Evolutionary conservation across 2,888 invertebrate species (phyloP), one percentile per base, ranked within the genome.

Genomic region (Saturnia japonica): DNA sequence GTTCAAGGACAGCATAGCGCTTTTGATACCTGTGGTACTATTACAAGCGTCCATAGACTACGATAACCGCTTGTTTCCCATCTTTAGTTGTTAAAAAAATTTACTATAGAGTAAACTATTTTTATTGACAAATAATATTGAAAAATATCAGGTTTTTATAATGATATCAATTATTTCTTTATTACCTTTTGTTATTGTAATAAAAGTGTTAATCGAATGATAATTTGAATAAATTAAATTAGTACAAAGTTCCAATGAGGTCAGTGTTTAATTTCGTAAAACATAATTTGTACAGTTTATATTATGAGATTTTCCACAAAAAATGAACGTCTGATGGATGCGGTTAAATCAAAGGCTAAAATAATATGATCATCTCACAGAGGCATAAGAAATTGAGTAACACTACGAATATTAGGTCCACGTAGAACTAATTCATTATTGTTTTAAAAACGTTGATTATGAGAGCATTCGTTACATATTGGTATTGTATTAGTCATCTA

Each of bases 171-270:
- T 40, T n/a, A 25, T 4, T 22, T 0, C 2, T 25, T 57, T 22
- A 64, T 34, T 64, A 64, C 9, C 9, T 7, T 3, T 19, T 40
- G 2, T 64, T 64, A n/a, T n/a, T 40, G 1, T 34, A 64, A 64
- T 16, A 71, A 72, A 72, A 19, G 40, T 47, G 67, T 71, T 69
- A 74, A 72, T 72, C 62, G 57, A 70, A 40, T 64, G 40, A 40
- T 40, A 64, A 40, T 64, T 64, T 64, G 57, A 60, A 60, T 60
- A 60, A 64, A 64, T n/a, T 64, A n/a, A 40, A 40, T 40, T 40
- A 40, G 40, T 64, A 64, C 40, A 64, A 64, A 64, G 64, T 64
- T 40, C 64, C 2, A 40, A 64, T 64, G 64, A 64, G 64, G 64
- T 64, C 64, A 40, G 64, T 40, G 64, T 64, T 64, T 40, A 64